Evolutionary conservation across 1,140 invertebrate species (phyloP).

Genomic region (Heliconius nattereri): DNA sequence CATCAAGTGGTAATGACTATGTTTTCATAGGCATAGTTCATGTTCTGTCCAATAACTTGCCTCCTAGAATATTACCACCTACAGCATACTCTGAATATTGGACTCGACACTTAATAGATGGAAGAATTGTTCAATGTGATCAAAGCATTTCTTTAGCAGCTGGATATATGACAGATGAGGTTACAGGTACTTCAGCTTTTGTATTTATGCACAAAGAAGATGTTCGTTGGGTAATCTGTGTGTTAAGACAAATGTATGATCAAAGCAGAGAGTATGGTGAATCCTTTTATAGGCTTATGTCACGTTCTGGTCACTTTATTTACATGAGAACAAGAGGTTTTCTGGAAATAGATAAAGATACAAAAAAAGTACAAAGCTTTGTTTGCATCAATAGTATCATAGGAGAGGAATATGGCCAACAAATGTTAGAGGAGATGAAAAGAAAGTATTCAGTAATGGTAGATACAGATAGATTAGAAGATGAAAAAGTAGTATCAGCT

Average conservation of each 20-base stretch:
- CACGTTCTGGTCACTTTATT: constrained; percentile 90
- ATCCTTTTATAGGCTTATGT: constrained; percentile 91
- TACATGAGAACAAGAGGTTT: constrained; percentile 91
- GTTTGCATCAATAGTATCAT: constrained; percentile 92
- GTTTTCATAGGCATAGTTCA: constrained; percentile 87
- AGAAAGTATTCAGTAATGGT: constrained; percentile 87
- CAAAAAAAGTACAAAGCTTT: constrained; percentile 90
- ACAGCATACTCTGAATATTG: constrained; percentile 90
- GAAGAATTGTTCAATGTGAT: constrained; percentile 92
- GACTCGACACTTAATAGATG: constrained; percentile 92
- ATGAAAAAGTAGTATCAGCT: constrained; percentile 45
- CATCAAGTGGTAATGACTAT: constrained; percentile 82
- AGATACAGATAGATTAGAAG: constrained; percentile 71
- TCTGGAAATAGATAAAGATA: constrained; percentile 88
- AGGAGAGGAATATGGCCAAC: constrained; percentile 86
- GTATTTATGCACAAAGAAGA: constrained; percentile 94
- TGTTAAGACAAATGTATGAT: constrained; percentile 93
- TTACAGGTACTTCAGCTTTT: constrained; percentile 90
- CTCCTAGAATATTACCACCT: constrained; percentile 86
- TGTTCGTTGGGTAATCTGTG: constrained; percentile 91
- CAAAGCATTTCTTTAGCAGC: constrained; percentile 93
- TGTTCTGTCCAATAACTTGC: constrained; percentile 85
- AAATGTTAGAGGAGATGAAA: constrained; percentile 89
- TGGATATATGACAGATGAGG: constrained; percentile 93
- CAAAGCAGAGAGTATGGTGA: constrained; percentile 88